Evolutionary conservation across 2,797 vertebrate genomes (phyloP), one percentile per base, ranked within the genome.

Genomic region (Mus caroli): DNA sequence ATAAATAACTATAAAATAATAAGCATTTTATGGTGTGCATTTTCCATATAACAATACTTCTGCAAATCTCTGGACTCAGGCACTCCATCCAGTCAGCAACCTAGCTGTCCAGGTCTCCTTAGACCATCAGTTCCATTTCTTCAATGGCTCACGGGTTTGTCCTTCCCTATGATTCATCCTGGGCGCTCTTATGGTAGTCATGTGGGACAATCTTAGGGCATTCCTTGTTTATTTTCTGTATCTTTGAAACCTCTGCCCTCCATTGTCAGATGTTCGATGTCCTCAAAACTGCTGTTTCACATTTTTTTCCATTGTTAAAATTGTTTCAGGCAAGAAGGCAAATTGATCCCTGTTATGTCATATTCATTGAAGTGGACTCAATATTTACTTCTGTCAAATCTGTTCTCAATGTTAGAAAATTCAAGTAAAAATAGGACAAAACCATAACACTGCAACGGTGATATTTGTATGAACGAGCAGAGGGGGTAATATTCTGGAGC

Each of bases 341-440:
- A 94, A 88, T 15, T 2, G 8, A 84, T 88, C 76, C 94, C 76
- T 94, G 71, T 95, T 83, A 85, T 12, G 96, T 64, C 89, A 89
- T 91, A 43, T 86, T 96, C 56, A 54, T 31, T 90, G 71, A 64
- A 22, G 90, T 80, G 6, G 17, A 96, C 89, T 77, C 94, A 82
- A 62, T 94, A 93, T 86, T 89, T 73, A 92, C 90, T 80, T 91
- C 91, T 60, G 69, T 88, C 83, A 97, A 87, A 86, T 90, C 75
- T 96, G 79, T 94, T 92, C 87, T 97, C 84, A 94, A 64, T 92
- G 58, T 95, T 96, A 91, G 28, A 94, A 91, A 91, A 93, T 73
- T 91, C 87, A 97, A 94, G 90, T 95, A 91, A 92, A 97, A 96
- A 84, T 37, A 75, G 82, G 60, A 89, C 86, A 96, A 75, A 87